Conservation (phyloP, 2,113 vertebrate genomes). For the Indri indri region DNA sequence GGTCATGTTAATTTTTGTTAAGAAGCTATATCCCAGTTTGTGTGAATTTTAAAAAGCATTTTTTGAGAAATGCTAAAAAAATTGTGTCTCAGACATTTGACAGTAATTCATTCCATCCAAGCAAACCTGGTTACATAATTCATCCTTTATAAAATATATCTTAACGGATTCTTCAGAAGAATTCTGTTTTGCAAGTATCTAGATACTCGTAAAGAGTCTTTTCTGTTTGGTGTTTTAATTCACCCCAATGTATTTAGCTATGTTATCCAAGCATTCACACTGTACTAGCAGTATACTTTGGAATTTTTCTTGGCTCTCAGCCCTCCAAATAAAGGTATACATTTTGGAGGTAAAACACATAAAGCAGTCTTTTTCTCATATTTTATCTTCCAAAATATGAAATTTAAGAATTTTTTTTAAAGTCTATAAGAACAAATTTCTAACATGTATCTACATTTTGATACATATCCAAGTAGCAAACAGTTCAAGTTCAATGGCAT, state of each 20-base stretch:
- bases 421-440: not conserved
- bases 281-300: not conserved
- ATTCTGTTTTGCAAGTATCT: not conserved
- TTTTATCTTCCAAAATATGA: conserved; percentile 48
- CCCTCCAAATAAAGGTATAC: not conserved
- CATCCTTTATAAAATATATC: not conserved
- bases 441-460: not conserved
- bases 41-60: not conserved
- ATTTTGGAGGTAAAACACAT: not conserved
- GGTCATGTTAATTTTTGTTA: not conserved
- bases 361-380: conserved; percentile 17
- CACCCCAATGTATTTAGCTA: not conserved
- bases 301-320: conserved; percentile 37
- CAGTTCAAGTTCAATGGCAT: not conserved
- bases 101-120: conserved; percentile 7
- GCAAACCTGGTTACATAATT: not conserved
- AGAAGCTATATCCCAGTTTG: not conserved
- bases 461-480: not conserved
- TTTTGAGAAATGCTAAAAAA: conserved; percentile 49
- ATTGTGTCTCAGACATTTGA: conserved; percentile 27
- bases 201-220: not conserved
- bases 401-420: conserved; percentile 20
- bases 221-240: not conserved
- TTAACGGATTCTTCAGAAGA: conserved; percentile 26
- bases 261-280: not conserved